A percentile compares a stretch with the other conserved stretches of the same genome.
Conservation (phyloP, 1,140 invertebrate species). For the Copidosoma floridanum region DNA sequence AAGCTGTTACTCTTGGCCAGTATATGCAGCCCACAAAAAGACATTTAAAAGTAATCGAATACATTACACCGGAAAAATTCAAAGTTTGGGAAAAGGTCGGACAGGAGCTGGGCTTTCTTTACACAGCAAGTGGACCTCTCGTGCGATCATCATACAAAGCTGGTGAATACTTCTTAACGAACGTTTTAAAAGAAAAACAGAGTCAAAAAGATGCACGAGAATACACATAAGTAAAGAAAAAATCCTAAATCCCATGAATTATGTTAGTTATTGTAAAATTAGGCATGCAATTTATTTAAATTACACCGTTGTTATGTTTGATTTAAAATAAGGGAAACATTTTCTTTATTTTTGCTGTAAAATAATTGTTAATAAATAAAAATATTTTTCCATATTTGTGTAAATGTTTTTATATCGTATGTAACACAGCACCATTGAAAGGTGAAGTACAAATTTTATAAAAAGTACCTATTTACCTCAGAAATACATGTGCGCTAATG, state of each 20-base stretch:
- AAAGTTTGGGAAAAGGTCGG: constrained; percentile 87
- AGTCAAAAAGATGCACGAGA: constrained; percentile 28
- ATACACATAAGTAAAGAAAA: neutral
- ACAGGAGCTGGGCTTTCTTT: constrained; percentile 87
- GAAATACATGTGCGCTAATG: neutral
- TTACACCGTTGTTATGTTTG: too few species aligned
- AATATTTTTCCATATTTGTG: too few species aligned
- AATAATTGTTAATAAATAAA: neutral
- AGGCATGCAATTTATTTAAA: too few species aligned
- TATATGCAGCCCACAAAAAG: constrained; percentile 99
- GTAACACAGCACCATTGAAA: too few species aligned
- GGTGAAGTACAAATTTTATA: too few species aligned
- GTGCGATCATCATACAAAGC: constrained; percentile 97
- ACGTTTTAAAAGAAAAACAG: constrained; percentile 66
- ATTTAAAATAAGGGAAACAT: neutral
- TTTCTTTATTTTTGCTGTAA: neutral
- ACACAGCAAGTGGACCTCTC: constrained; percentile 95
- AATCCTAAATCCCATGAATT: too few species aligned
- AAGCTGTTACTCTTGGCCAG: constrained; percentile 96
- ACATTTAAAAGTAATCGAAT: constrained; percentile 95
- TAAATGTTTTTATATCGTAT: neutral
- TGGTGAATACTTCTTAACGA: constrained; percentile 87
- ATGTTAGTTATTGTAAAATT: too few species aligned
- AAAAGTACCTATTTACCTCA: neutral
- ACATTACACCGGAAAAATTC: constrained; percentile 95